Conservation (phyloP, 2,797 vertebrate genomes). For the Phrynocephalus forsythii region DNA sequence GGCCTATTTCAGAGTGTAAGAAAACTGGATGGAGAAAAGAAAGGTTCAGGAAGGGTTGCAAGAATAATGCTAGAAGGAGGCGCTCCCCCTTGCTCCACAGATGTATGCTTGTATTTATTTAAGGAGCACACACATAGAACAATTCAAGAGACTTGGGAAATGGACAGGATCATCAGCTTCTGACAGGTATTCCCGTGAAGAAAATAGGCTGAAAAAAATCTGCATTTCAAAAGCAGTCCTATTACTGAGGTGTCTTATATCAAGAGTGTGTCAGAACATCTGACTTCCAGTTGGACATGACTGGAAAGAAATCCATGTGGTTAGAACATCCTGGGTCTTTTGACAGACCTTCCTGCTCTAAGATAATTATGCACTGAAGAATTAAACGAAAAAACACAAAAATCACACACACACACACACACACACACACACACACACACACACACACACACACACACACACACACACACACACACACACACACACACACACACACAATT, state of each 20-base stretch:
- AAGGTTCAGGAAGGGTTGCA: too few species aligned
- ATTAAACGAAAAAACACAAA: background rate
- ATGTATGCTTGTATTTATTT: rapidly evolving
- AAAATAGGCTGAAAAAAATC: background rate
- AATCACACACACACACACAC: background rate
- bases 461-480: too few species aligned
- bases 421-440: background rate
- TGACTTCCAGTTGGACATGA: constrained; percentile 1
- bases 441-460: too few species aligned
- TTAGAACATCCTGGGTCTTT: background rate
- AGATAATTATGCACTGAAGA: background rate
- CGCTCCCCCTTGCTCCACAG: background rate
- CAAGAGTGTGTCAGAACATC: rapidly evolving
- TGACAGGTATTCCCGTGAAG: constrained; percentile 16
- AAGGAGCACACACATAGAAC: rapidly evolving
- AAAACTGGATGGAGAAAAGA: background rate
- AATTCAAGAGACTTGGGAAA: constrained; percentile 13
- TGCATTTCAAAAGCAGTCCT: constrained; percentile 17
- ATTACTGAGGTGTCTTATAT: background rate
- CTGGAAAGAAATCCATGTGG: background rate
- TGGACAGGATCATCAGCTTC: background rate
- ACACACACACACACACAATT: background rate
- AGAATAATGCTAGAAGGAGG: too few species aligned
- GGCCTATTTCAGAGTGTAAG: background rate
- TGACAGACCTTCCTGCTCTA: constrained; percentile 2